Evolutionary conservation across 2,113 vertebrate species (phyloP).

Genomic region (Hippolais icterina): DNA sequence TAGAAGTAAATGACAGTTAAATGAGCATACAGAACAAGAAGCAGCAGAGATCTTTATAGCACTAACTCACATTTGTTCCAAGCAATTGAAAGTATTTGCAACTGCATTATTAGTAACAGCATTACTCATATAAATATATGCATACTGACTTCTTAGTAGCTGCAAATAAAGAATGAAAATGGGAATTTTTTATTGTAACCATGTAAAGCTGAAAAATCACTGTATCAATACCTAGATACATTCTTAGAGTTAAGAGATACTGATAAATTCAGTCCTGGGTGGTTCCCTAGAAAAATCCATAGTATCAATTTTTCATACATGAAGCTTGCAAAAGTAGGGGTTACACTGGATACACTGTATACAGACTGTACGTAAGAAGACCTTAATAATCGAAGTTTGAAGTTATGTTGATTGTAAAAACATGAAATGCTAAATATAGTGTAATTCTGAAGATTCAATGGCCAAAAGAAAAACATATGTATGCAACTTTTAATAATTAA

Average conservation of each 20-base stretch:
- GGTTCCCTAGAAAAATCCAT: not conserved
- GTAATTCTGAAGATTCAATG: not conserved
- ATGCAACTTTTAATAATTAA: slow-evolving; percentile 32
- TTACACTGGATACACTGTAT: not conserved
- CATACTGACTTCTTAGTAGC: not conserved
- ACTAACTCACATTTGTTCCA: not conserved
- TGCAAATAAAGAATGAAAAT: not conserved
- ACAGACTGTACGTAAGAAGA: not conserved
- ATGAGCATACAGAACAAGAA: not conserved
- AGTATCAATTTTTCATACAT: not conserved
- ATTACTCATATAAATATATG: not conserved
- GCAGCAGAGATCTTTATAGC: not conserved
- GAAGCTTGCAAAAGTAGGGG: not conserved
- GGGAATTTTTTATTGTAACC: not conserved
- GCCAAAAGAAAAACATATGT: slow-evolving; percentile 40
- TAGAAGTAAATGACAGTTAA: not conserved
- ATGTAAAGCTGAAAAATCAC: not conserved
- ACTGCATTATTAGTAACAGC: not conserved
- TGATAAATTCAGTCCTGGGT: not conserved
- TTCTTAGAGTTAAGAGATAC: not conserved
- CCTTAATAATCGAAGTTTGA: not conserved
- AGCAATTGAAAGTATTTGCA: not conserved
- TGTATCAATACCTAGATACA: not conserved
- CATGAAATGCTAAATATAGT: not conserved
- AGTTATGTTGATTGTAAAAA: not conserved